Percentiles rank a stretch among this genome's conserved stretches.
These are phyloP conservation scores for Zeugodacus cucurbitae DNA, from an alignment of 1,140 invertebrate species.

Conservation along the genomic window DNA sequence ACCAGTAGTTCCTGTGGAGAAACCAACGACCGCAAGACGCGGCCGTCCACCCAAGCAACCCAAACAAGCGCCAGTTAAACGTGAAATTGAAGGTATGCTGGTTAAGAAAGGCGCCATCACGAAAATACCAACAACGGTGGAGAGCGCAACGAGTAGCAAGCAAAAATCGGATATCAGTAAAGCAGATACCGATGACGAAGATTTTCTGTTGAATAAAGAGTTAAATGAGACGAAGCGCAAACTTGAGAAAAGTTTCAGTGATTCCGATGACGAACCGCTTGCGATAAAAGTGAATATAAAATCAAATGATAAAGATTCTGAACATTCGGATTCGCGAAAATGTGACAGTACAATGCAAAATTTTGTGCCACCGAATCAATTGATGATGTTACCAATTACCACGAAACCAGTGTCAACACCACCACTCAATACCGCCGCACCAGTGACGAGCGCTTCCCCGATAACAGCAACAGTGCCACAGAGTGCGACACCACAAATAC, in stretches of 20 bases:
- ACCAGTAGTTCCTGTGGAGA: slow-evolving; percentile 15
- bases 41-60: slow-evolving; percentile 57
- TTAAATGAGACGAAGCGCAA: slow-evolving; percentile 65
- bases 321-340: slow-evolving; percentile 1
- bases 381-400: slow-evolving; percentile 57
- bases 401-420: slow-evolving; percentile 46
- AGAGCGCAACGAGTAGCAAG: slow-evolving; percentile 14
- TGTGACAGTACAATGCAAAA: background rate
- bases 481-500: slow-evolving; percentile 25
- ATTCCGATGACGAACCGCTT: slow-evolving; percentile 72
- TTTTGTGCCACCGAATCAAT: slow-evolving; percentile 19
- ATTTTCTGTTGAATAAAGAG: slow-evolving; percentile 62
- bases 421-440: background rate
- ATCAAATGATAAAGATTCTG: slow-evolving; percentile 44
- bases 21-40: slow-evolving; percentile 47
- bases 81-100: slow-evolving; percentile 61
- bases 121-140: slow-evolving; percentile 46
- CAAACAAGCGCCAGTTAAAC: slow-evolving; percentile 49
- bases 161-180: slow-evolving; percentile 47
- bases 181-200: slow-evolving; percentile 60
- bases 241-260: slow-evolving; percentile 68
- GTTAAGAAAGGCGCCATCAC: slow-evolving; percentile 60
- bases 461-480: background rate
- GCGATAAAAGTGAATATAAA: slow-evolving; percentile 67
- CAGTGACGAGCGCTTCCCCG: background rate